phyloP scores from a whole-genome alignment of 2,888 invertebrate species.

The Lithodes maja region DNA sequence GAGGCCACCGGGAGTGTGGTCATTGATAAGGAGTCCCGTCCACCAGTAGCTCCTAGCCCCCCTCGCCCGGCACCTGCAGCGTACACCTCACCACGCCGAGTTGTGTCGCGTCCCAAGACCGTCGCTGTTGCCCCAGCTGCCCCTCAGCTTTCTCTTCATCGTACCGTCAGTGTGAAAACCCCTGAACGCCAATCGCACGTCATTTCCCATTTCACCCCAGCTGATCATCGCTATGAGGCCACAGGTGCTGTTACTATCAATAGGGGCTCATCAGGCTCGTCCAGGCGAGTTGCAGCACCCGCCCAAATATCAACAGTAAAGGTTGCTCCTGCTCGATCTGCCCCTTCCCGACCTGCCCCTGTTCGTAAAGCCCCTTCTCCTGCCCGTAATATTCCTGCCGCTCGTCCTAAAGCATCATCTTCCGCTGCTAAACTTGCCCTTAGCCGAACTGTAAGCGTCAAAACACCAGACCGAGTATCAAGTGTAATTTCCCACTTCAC shows the following conservation, averaged over 20 bases:
- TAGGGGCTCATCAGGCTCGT: constrained; percentile 23
- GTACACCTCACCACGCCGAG: neutral
- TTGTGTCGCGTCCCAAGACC: neutral
- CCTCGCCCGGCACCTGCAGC: neutral
- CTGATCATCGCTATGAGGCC: constrained; percentile 50
- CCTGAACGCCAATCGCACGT: constrained; percentile 47
- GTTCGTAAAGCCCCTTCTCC: neutral
- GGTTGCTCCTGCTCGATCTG: neutral
- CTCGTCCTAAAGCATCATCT: neutral
- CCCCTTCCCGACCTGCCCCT: neutral
- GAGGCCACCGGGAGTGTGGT: constrained; percentile 61
- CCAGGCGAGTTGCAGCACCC: neutral
- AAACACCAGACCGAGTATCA: constrained; percentile 31
- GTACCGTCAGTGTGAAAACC: constrained; percentile 58
- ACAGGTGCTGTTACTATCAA: constrained; percentile 54
- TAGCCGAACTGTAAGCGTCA: constrained; percentile 46
- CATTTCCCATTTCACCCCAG: constrained; percentile 61
- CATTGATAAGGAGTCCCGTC: neutral
- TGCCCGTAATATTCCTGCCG: neutral
- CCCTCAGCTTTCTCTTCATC: neutral
- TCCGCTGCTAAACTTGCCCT: constrained; percentile 28
- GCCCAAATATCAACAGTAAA: neutral
- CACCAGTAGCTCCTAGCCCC: neutral
- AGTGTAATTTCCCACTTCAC: constrained; percentile 55
- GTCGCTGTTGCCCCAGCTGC: neutral